Evolutionary conservation across 2,888 invertebrate genomes (phyloP).

Genomic region (Drymonia ruficornis): DNA sequence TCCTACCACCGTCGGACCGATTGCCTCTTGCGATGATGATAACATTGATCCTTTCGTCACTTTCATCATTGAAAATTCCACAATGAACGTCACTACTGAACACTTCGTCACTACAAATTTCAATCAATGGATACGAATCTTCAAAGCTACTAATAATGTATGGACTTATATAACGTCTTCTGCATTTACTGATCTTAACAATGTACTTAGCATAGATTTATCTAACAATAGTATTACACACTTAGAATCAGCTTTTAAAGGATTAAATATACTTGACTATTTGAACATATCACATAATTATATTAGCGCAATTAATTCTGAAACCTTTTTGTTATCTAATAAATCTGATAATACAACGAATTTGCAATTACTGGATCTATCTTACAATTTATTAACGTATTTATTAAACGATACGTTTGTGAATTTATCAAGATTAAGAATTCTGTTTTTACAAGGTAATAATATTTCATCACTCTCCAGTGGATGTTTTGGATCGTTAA

Average conservation of each 20-base stretch:
- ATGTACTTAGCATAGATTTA: slow-evolving; percentile 27
- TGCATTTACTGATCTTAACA: slow-evolving; percentile 30
- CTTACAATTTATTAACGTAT: slow-evolving; percentile 23
- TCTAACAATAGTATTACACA: slow-evolving; percentile 21
- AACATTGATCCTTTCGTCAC: slow-evolving; percentile 19
- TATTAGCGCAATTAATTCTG: slow-evolving; percentile 16
- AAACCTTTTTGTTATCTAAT: slow-evolving; percentile 18
- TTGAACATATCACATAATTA: slow-evolving; percentile 31
- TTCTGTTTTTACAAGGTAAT: slow-evolving; percentile 32
- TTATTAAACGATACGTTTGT: slow-evolving; percentile 18
- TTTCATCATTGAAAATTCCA: slow-evolving; percentile 19
- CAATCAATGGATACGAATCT: slow-evolving; percentile 15
- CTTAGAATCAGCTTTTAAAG: slow-evolving; percentile 24
- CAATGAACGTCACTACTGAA: slow-evolving; percentile 6
- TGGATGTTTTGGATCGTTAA: slow-evolving; percentile 8
- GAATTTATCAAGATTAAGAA: slow-evolving; percentile 18
- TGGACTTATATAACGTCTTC: slow-evolving; percentile 18
- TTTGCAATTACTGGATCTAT: slow-evolving; percentile 28
- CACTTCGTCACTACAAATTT: slow-evolving; percentile 15
- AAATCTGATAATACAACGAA: slow-evolving; percentile 18
- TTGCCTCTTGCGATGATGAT: slow-evolving; percentile 9
- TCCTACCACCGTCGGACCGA: slow-evolving; percentile 4
- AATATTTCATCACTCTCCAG: slow-evolving; percentile 9
- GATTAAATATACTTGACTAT: slow-evolving; percentile 19
- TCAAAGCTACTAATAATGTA: slow-evolving; percentile 18